Base-by-base conservation (phyloP, 2,888 invertebrate species). In the Dysmachus trigonus region DNA sequence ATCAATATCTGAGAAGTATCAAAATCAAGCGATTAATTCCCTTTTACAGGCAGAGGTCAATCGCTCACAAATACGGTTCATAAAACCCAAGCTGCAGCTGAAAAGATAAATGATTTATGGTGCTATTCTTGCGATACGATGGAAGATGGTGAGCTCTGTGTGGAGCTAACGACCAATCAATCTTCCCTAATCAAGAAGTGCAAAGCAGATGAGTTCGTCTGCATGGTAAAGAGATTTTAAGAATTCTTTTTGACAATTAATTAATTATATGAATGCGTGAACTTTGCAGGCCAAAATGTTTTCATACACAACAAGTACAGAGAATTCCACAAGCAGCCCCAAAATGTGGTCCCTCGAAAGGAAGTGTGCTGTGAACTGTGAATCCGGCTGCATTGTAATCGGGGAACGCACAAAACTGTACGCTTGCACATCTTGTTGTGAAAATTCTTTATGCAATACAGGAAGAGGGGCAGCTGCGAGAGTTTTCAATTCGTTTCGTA, bases 401-500 rank as follows among this genome's bases (percentile, higher is more conserved):
- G 97, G 97, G 0, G 97, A 98, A 91, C 93, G 97, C 79, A 97
- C 97, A 5, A 97, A 97, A 90, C 92, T 98, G 0, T 96, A 96
- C 91, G 96, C 97, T 15, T 97, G 97, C 91, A 97, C 97, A 0
- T 95, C 96, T 0, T 97, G 97, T 90, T 97, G 97, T 91, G 95
- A 95, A 88, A 94, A 94, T 10, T 95, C 95, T 4, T 93, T 95
- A 6, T 97, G 97, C 92, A 97, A 97, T 91, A 94, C 94, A 53
- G 97, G 96, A 18, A 96, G 94, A 76, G 93, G 93, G 0, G 90
- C 89, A 0, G 90, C 90, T 91, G 93, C 87, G 93, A 92, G n/a
- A 41, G 4, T 72, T 15, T 72, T 27, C 22, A 22, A 27, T 72
- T 15, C 8, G 5, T 30, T 31, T 81, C 7, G 18, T 35, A 18